Conservation (phyloP, 2,888 invertebrate species). For the Drosophila niveifrons region DNA sequence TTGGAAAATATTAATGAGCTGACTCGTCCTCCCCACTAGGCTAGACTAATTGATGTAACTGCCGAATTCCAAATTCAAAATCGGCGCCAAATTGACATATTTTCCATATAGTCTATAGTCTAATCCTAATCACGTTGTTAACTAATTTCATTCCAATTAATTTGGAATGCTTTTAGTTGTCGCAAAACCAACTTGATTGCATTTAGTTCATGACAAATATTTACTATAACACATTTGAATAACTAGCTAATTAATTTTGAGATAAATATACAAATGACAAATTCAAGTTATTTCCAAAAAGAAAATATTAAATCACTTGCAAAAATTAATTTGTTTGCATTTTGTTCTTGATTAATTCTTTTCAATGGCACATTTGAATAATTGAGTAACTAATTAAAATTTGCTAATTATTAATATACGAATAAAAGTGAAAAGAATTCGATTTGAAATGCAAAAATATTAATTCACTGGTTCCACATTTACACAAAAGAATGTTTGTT, state of each 20-base stretch:
- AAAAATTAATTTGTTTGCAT: neutral
- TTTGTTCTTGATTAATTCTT: slow-evolving; percentile 5
- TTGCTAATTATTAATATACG: neutral
- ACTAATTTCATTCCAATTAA: slow-evolving; percentile 1
- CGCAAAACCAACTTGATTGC: neutral
- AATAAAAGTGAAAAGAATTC: neutral
- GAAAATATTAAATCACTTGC: neutral
- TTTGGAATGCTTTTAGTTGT: neutral
- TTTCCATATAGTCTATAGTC: slow-evolving; percentile 17
- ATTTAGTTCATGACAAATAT: slow-evolving; percentile 2
- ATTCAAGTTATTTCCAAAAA: neutral
- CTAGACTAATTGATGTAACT: slow-evolving; percentile 34
- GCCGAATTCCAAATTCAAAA: slow-evolving; percentile 9
- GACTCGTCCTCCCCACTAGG: slow-evolving; percentile 6
- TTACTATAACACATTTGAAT: neutral
- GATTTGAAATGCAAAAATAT: neutral
- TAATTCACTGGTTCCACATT: slow-evolving; percentile 7
- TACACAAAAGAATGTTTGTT: neutral
- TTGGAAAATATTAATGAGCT: slow-evolving; percentile 44
- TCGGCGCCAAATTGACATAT: slow-evolving; percentile 4
- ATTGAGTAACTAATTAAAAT: neutral
- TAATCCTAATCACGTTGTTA: slow-evolving; percentile 16
- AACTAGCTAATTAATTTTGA: neutral
- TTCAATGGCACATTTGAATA: neutral
- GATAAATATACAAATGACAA: neutral